Conservation (phyloP, 2,113 vertebrate species). For the Cryptomyrus ogoouensis region DNA sequence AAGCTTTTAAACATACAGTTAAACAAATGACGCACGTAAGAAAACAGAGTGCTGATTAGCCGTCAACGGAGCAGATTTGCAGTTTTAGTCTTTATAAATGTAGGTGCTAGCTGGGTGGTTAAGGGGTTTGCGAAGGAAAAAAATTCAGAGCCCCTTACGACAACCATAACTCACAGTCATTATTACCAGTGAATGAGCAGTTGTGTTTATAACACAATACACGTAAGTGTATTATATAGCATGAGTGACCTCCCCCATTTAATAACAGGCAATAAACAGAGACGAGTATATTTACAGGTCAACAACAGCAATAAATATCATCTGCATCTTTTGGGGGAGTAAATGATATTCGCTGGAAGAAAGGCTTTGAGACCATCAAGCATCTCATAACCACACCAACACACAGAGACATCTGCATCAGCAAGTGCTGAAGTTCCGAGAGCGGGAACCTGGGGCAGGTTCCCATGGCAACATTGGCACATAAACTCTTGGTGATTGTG, state of each 20-base stretch:
- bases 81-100: not conserved
- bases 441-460: not conserved
- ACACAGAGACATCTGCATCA: not conserved
- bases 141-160: not conserved
- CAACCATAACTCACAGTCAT: not conserved
- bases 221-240: not conserved
- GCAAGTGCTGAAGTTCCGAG: not conserved
- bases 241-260: not conserved
- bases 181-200: not conserved
- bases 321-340: not conserved
- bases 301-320: not conserved
- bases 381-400: not conserved
- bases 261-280: not conserved
- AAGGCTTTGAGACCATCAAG: not conserved
- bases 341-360: not conserved
- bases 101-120: not conserved
- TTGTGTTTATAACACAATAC: not conserved
- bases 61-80: not conserved
- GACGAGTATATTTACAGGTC: not conserved
- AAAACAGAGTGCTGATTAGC: not conserved
- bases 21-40: not conserved
- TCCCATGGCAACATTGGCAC: not conserved
- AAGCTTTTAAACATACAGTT: not conserved
- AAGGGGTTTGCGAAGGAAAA: not conserved
- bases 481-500: not conserved